These are phyloP conservation scores for Oreochromis mossambicus DNA, from an alignment of 2,797 vertebrate species.

Conservation along the genomic window DNA sequence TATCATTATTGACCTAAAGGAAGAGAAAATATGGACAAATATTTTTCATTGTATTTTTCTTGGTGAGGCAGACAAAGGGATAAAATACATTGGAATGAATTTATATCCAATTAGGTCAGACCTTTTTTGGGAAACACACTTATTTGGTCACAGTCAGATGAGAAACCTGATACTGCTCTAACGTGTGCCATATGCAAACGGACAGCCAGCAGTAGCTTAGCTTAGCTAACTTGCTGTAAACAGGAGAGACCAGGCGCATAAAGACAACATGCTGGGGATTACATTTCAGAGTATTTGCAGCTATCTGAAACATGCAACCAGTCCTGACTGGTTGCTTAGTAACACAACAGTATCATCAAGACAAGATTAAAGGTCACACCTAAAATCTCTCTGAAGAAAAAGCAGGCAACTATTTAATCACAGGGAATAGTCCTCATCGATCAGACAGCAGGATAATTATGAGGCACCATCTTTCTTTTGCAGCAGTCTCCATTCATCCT, in stretches of 20 bases:
- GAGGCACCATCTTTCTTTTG: neutral
- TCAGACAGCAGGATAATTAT: neutral
- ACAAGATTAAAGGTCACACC: neutral
- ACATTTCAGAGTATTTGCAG: neutral
- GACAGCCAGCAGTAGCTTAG: neutral
- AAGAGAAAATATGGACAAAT: too few relatives aligned
- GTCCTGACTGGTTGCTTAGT: neutral
- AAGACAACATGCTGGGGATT: neutral
- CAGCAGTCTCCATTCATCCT: accelerated
- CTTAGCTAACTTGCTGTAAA: neutral
- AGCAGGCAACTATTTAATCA: neutral
- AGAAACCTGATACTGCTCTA: neutral
- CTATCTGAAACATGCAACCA: neutral
- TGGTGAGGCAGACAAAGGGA: too few relatives aligned
- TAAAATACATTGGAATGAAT: too few relatives aligned
- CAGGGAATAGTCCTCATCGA: neutral
- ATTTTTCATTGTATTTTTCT: too few relatives aligned
- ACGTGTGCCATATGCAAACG: neutral
- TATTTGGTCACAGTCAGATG: neutral
- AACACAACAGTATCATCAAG: neutral
- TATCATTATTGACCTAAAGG: too few relatives aligned
- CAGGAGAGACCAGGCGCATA: neutral
- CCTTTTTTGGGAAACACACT: neutral
- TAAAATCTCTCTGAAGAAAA: neutral
- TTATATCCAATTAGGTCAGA: neutral